Evolutionary conservation across 2,113 vertebrate species (phyloP).

Genomic region (Eudorcas thomsonii): DNA sequence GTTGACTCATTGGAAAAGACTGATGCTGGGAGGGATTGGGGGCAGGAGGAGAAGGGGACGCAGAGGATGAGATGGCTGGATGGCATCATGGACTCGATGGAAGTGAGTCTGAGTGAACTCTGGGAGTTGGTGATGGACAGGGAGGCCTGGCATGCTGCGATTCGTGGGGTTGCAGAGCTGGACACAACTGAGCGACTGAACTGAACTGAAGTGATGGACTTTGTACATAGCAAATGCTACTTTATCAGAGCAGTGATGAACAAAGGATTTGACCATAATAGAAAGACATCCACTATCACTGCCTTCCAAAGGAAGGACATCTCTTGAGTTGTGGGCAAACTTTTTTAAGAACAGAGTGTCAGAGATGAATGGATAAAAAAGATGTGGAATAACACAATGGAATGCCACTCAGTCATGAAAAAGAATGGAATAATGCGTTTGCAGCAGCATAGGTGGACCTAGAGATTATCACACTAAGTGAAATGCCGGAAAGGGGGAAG

Average conservation of each 20-base stretch:
- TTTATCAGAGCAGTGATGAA: background rate
- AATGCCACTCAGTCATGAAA: background rate
- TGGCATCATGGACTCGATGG: rapidly evolving
- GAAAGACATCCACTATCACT: background rate
- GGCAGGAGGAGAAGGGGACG: too few relatives aligned
- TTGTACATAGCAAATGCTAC: background rate
- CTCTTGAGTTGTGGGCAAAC: background rate
- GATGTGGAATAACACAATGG: background rate
- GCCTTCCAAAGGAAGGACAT: background rate
- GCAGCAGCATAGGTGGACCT: background rate
- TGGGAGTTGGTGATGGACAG: too few relatives aligned
- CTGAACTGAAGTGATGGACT: background rate
- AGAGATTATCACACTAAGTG: background rate
- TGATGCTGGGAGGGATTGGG: too few relatives aligned
- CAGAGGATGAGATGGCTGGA: too few relatives aligned
- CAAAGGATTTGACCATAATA: too few relatives aligned
- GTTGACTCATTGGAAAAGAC: too few relatives aligned
- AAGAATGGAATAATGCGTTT: background rate
- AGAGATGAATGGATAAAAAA: background rate
- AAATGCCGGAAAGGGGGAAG: background rate
- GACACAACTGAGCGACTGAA: too few relatives aligned
- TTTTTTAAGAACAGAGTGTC: background rate
- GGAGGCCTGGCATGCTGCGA: rapidly evolving
- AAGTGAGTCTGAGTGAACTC: too few relatives aligned
- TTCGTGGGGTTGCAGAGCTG: rapidly evolving